These are phyloP conservation scores for Alectoris magna DNA, from an alignment of 2,797 vertebrate species.

Conservation along the genomic window DNA sequence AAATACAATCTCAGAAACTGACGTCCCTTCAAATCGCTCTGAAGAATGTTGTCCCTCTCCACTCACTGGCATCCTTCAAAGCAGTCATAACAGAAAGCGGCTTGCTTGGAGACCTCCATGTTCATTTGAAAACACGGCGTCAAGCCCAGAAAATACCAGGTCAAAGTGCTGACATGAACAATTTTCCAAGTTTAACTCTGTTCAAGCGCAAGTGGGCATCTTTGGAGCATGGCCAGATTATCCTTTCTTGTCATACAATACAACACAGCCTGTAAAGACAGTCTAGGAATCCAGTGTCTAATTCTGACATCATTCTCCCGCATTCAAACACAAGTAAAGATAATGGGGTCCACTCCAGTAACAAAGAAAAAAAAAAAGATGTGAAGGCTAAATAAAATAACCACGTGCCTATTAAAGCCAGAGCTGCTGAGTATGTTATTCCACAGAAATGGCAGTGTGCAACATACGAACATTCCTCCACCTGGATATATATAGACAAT, in stretches of 20 bases:
- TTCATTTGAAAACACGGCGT: accelerated
- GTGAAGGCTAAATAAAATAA: background rate
- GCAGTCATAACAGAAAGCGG: accelerated
- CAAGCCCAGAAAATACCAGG: background rate
- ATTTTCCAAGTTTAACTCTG: background rate
- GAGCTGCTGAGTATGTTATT: background rate
- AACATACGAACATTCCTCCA: accelerated
- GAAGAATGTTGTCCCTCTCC: background rate
- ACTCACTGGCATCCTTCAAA: background rate
- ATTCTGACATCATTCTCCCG: background rate
- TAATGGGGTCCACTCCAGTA: accelerated
- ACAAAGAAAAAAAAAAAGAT: background rate
- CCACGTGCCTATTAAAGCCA: accelerated
- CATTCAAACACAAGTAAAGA: background rate
- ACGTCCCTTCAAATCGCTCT: background rate
- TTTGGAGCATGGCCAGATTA: accelerated
- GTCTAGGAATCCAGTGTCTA: accelerated
- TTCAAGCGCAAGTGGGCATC: accelerated
- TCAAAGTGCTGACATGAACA: background rate
- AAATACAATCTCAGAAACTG: background rate
- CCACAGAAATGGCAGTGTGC: background rate
- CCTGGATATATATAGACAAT: no score
- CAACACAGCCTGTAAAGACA: accelerated
- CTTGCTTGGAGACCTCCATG: background rate
- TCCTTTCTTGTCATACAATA: background rate